A percentile compares a stretch with the other conserved stretches of the same genome.
Conservation (phyloP, 2,888 invertebrate genomes). For the Steinernema carpocapsae region DNA sequence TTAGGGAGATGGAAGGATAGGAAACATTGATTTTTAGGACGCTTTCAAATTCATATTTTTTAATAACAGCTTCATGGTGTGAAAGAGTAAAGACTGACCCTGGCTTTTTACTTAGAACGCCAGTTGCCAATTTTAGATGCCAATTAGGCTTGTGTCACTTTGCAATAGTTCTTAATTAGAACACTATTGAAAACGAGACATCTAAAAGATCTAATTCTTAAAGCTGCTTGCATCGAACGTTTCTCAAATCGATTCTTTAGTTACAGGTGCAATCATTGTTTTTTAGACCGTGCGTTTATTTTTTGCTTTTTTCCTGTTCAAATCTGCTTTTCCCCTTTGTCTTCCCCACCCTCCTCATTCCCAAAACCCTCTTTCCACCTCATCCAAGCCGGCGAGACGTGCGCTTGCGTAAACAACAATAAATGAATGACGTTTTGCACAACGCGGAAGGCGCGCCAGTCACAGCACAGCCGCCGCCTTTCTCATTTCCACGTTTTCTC, state of each 20-base stretch:
- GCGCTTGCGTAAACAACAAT: slow-evolving; percentile 25
- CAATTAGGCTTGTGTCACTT: not conserved
- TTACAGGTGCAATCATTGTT: not conserved
- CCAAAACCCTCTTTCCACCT: not conserved
- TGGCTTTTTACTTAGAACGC: not conserved
- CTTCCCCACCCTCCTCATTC: not conserved
- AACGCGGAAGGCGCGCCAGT: not conserved
- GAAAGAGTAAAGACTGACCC: not conserved
- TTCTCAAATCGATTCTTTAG: not conserved
- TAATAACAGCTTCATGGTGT: too few relatives aligned
- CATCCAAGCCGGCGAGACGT: too few relatives aligned
- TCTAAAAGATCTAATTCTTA: not conserved
- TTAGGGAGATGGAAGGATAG: too few relatives aligned
- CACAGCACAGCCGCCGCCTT: too few relatives aligned
- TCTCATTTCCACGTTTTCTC: not conserved
- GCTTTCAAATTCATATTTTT: too few relatives aligned
- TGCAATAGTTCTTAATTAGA: not conserved
- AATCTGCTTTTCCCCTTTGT: not conserved
- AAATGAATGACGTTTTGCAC: slow-evolving; percentile 19
- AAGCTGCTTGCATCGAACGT: not conserved
- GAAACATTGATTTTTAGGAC: too few relatives aligned
- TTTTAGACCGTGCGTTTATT: not conserved
- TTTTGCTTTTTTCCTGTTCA: not conserved
- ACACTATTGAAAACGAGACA: too few relatives aligned
- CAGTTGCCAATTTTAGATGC: not conserved